Conservation (phyloP, 2,113 vertebrate species). For the Suricata suricatta region DNA sequence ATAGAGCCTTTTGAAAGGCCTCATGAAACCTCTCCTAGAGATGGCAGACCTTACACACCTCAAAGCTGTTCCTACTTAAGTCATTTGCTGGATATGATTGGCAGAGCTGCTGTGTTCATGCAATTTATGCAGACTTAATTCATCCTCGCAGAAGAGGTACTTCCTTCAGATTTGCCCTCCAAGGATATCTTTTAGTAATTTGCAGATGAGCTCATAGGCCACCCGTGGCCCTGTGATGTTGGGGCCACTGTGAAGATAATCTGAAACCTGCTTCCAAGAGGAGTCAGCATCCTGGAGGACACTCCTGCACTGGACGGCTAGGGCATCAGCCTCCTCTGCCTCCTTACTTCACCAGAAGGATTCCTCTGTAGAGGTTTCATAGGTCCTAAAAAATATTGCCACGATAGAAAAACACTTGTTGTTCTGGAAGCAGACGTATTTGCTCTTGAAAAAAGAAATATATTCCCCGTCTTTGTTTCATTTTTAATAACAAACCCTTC, state of each 20-base stretch:
- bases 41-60: neutral
- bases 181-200: conserved; percentile 31
- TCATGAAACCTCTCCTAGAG: neutral
- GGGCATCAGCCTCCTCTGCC: neutral
- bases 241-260: neutral
- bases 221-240: neutral
- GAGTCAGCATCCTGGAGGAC: neutral
- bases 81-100: neutral
- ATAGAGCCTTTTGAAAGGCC: neutral
- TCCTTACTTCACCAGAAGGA: neutral
- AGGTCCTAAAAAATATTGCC: neutral
- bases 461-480: neutral
- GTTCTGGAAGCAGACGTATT: neutral
- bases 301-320: neutral
- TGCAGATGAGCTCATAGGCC: neutral
- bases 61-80: neutral
- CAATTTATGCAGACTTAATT: neutral
- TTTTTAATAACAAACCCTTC: neutral
- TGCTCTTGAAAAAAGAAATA: neutral
- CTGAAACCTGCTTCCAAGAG: conserved; percentile 29
- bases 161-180: neutral
- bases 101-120: neutral
- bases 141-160: neutral
- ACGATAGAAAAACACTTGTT: neutral
- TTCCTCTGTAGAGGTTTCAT: neutral